These are phyloP conservation scores for Malthinus flaveolus DNA, from an alignment of 2,888 invertebrate species.

Conservation along the genomic window DNA sequence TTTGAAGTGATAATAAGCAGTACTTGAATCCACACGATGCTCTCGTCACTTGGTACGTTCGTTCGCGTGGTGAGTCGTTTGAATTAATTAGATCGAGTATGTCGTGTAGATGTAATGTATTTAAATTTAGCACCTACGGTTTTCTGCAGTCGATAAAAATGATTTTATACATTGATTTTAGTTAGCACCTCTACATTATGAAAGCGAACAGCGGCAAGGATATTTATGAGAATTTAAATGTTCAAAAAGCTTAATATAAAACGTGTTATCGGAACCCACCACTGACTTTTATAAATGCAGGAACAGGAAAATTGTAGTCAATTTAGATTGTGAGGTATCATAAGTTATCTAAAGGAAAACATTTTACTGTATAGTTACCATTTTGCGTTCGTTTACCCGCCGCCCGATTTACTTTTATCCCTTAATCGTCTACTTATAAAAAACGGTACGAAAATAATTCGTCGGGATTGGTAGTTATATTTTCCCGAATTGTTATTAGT, in stretches of 20 bases:
- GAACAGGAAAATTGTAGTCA: constrained; percentile 24
- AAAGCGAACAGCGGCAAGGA: constrained; percentile 20
- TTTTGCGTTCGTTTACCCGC: neutral
- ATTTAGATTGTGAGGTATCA: constrained; percentile 16
- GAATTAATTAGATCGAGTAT: too few relatives aligned
- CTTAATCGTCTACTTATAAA: constrained; percentile 30
- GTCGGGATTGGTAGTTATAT: too few relatives aligned
- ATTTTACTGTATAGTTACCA: neutral
- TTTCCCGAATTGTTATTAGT: too few relatives aligned
- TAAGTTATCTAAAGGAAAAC: constrained; percentile 12
- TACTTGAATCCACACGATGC: constrained; percentile 16
- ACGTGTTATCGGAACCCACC: constrained; percentile 26
- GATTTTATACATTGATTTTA: too few relatives aligned
- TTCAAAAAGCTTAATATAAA: constrained; percentile 17
- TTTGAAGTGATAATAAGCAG: constrained; percentile 13
- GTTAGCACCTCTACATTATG: neutral
- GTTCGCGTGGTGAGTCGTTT: too few relatives aligned
- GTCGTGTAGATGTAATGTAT: too few relatives aligned
- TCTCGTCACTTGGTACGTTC: constrained; percentile 6
- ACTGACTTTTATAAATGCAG: constrained; percentile 26
- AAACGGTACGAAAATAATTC: too few relatives aligned
- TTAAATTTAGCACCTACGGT: too few relatives aligned
- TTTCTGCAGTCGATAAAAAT: too few relatives aligned
- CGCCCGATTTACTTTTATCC: constrained; percentile 36
- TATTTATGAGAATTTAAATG: constrained; percentile 19